Conservation (phyloP, 2,888 invertebrate genomes). For the Cheilosia scutellata region DNA sequence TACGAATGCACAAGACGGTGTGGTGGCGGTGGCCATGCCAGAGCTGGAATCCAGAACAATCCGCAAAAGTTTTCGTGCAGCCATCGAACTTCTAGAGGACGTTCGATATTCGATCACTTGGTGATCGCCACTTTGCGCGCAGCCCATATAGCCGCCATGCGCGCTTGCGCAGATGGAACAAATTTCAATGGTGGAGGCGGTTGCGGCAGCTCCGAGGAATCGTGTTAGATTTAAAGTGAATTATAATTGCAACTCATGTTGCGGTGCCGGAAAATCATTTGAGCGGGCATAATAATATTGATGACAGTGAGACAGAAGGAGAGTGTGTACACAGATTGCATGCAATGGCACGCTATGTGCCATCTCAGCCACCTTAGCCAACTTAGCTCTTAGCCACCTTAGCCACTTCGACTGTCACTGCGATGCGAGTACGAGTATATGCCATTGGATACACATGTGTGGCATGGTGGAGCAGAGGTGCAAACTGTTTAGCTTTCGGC, state of each 20-base stretch:
- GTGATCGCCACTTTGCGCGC: slow-evolving; percentile 51
- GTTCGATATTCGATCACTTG: slow-evolving; percentile 67
- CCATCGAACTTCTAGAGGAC: slow-evolving; percentile 54
- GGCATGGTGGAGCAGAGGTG: slow-evolving; percentile 50
- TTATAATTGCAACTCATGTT: slow-evolving; percentile 76
- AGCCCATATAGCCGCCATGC: not conserved
- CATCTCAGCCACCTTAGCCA: slow-evolving; percentile 30
- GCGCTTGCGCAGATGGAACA: slow-evolving; percentile 31
- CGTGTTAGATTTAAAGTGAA: slow-evolving; percentile 74
- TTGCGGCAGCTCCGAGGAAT: slow-evolving; percentile 49
- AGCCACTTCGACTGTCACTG: slow-evolving; percentile 38
- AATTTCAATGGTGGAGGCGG: slow-evolving; percentile 48
- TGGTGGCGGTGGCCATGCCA: slow-evolving; percentile 7
- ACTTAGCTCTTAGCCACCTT: slow-evolving; percentile 22
- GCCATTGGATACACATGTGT: slow-evolving; percentile 25
- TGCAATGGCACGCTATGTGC: slow-evolving; percentile 59
- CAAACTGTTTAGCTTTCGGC: slow-evolving; percentile 72
- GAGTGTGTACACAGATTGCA: slow-evolving; percentile 38
- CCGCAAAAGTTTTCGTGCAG: slow-evolving; percentile 45
- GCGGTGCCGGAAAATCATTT: slow-evolving; percentile 72
- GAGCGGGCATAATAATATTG: slow-evolving; percentile 71
- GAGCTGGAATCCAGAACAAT: slow-evolving; percentile 68
- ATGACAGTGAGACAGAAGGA: slow-evolving; percentile 67
- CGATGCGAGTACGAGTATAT: not conserved
- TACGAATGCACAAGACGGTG: slow-evolving; percentile 57